Evolutionary conservation across 2,888 invertebrate species (phyloP).

Genomic region (Cephus sareptanus): DNA sequence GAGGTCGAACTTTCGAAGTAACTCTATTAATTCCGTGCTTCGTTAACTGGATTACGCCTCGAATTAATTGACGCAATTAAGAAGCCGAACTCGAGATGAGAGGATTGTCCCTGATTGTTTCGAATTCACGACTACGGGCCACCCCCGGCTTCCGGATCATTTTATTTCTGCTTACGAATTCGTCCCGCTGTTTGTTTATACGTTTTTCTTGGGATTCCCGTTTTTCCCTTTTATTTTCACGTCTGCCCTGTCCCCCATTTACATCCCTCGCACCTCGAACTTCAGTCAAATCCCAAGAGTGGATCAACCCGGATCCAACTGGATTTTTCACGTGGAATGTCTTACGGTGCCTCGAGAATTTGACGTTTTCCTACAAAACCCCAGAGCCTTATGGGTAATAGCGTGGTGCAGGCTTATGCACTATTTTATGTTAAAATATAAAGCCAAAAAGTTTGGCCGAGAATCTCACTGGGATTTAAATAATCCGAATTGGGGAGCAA

Average conservation of each 20-base stretch:
- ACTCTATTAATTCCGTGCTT: constrained; percentile 43
- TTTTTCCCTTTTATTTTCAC: neutral
- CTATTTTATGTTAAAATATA: neutral
- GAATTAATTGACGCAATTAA: constrained; percentile 46
- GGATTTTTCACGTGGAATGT: neutral
- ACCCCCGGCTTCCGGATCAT: neutral
- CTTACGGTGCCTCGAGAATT: neutral
- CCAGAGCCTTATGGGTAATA: neutral
- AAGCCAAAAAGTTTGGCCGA: neutral
- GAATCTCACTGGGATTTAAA: neutral
- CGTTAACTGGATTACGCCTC: constrained; percentile 43
- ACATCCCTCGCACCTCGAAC: neutral
- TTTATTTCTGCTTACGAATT: neutral
- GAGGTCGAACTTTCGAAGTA: neutral
- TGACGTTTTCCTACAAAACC: neutral
- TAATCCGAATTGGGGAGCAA: neutral
- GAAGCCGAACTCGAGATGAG: constrained; percentile 14
- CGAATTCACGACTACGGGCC: neutral
- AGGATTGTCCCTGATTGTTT: neutral
- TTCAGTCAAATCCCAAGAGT: neutral
- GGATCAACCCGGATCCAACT: neutral
- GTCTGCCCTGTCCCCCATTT: too few species aligned
- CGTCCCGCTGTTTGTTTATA: neutral
- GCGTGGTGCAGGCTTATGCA: neutral
- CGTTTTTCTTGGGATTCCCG: neutral